Evolutionary conservation across 2,888 invertebrate genomes (phyloP), one percentile per base, ranked within the genome.

Genomic region (Koerneria pararmatus): DNA sequence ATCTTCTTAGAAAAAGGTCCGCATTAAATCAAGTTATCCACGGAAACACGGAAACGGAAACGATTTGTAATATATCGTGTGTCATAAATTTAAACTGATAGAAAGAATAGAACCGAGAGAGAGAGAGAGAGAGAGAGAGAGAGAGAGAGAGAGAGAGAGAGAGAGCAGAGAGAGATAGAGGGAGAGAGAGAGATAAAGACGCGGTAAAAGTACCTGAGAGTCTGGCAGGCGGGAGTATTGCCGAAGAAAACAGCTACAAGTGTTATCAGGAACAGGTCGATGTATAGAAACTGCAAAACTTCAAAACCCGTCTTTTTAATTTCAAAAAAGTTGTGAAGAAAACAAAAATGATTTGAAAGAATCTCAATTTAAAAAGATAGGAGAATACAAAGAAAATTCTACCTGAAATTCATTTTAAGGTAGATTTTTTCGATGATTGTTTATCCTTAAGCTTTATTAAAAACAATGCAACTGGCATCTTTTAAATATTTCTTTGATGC

Each of bases 261-360:
- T 1, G 87, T 86, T 66, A 86, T 86, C 63, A 87, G 82, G 54
- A 85, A 78, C 29, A 87, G 80, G 77, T 87, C 87, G 66, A 87
- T 85, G 71, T 86, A 85, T n/a, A 87, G 82, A 70, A 86, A 87
- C 82, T 86, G 85, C 61, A 77, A 71, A 56, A 60, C 59, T 3
- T 11, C 19, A 58, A 41, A 29, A n/a, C 27, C 6, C 19, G 5
- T 19, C 5, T n/a, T n/a, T n/a, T n/a, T n/a, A n/a, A n/a, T n/a
- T n/a, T n/a, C n/a, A n/a, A n/a, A n/a, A n/a, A n/a, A n/a, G n/a
- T n/a, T n/a, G n/a, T n/a, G n/a, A n/a, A n/a, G n/a, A n/a, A 15
- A 46, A 19, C 46, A 46, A 46, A 46, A 46, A 29, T n/a, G 31
- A 15, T n/a, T 1, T 54, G 54, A 32, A 31, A 32, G 32, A 8